Conservation (phyloP, 2,113 vertebrate species). For the Strigops habroptila region DNA sequence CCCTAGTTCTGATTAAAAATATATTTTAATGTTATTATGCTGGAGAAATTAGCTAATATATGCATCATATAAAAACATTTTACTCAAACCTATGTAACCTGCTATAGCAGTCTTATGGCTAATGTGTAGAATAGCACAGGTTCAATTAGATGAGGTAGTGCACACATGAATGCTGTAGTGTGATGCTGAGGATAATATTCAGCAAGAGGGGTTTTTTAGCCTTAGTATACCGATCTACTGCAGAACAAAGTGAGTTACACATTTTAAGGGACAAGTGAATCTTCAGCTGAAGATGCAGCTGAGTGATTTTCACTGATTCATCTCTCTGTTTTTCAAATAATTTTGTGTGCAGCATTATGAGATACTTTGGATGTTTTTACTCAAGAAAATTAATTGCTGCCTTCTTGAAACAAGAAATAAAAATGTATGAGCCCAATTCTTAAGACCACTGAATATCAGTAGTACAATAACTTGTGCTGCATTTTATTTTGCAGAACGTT, state of each 20-base stretch:
- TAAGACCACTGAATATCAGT: constrained; percentile 33
- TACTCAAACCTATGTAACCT: constrained; percentile 68
- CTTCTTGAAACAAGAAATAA: constrained; percentile 59
- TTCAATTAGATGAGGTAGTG: constrained; percentile 51
- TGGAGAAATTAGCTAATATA: constrained; percentile 73
- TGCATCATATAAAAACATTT: constrained; percentile 70
- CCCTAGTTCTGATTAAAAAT: constrained; percentile 73
- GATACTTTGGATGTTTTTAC: constrained; percentile 45
- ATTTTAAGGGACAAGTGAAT: constrained; percentile 37
- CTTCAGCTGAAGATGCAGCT: constrained; percentile 32
- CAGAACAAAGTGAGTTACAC: constrained; percentile 40
- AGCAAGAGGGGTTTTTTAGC: background rate
- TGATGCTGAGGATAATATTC: constrained; percentile 4
- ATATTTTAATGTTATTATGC: constrained; percentile 76
- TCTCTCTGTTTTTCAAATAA: constrained; percentile 56
- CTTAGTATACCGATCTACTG: background rate
- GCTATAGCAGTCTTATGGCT: constrained; percentile 29
- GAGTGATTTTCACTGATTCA: constrained; percentile 51
- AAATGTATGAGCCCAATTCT: constrained; percentile 58
- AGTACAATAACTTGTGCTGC: constrained; percentile 45
- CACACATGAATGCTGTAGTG: constrained; percentile 1
- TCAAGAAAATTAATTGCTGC: constrained; percentile 64
- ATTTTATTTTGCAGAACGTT: constrained; percentile 43
- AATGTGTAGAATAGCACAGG: constrained; percentile 12
- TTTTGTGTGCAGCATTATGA: constrained; percentile 61